Evolutionary conservation across 2,888 invertebrate genomes (phyloP).

Genomic region (Melitaea athalia): DNA sequence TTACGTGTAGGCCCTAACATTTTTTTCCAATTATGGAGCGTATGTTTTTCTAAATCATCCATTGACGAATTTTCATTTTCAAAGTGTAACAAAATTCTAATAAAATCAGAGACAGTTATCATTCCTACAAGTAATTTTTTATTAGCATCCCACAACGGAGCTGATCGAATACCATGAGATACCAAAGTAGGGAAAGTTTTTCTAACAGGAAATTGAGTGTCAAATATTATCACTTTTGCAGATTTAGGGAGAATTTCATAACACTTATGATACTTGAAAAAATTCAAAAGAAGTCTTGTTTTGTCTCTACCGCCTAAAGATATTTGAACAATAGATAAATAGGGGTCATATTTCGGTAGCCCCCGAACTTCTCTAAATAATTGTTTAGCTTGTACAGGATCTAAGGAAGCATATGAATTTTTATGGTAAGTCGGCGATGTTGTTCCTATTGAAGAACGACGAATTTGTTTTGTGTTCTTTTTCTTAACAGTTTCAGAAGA

Average conservation of each 20-base stretch:
- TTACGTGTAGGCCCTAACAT: conserved; percentile 69
- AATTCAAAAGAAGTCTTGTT: conserved; percentile 73
- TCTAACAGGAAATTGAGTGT: conserved; percentile 74
- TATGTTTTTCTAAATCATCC: conserved; percentile 74
- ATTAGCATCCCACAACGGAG: conserved; percentile 75
- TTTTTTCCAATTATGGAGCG: conserved; percentile 75
- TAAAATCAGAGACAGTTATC: conserved; percentile 79
- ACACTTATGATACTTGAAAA: conserved; percentile 79
- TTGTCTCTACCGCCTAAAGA: conserved; percentile 77
- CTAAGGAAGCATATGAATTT: conserved; percentile 76
- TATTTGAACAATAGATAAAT: conserved; percentile 78
- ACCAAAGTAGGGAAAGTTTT: conserved; percentile 78
- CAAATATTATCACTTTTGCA: conserved; percentile 78
- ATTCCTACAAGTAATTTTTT: conserved; percentile 75
- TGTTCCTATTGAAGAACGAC: conserved; percentile 75
- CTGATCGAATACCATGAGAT: conserved; percentile 76
- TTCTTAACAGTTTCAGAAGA: conserved; percentile 64
- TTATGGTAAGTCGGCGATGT: conserved; percentile 78
- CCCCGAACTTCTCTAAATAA: conserved; percentile 76
- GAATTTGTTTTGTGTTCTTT: conserved; percentile 64
- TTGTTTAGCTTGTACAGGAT: conserved; percentile 75
- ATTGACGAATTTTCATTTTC: conserved; percentile 70
- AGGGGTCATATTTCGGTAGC: conserved; percentile 76
- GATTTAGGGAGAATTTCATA: conserved; percentile 78
- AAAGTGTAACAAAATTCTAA: conserved; percentile 70